Evolutionary conservation across 2,113 vertebrate species (phyloP).

Genomic region (Diadophis punctatus): DNA sequence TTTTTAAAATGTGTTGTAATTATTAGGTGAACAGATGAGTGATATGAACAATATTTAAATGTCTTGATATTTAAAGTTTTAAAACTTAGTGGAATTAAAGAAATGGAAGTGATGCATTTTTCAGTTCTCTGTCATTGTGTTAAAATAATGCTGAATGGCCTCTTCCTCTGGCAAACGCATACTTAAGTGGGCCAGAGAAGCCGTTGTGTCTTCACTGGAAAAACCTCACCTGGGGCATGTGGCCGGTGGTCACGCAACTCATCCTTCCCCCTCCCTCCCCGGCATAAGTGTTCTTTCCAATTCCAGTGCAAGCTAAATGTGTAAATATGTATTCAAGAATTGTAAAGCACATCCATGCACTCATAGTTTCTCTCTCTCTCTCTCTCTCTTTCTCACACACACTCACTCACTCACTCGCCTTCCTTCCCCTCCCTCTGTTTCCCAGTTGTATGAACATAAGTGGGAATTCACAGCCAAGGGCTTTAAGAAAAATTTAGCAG

Average conservation of each 20-base stretch:
- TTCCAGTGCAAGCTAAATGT: conserved; percentile 57
- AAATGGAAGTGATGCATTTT: conserved; percentile 55
- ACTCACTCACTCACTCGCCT: conserved; percentile 30
- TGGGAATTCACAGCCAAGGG: conserved; percentile 68
- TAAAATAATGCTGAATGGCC: conserved; percentile 56
- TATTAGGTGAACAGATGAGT: conserved; percentile 69
- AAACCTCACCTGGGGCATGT: conserved; percentile 44
- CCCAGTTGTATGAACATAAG: conserved; percentile 50
- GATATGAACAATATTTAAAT: conserved; percentile 71
- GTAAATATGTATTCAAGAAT: conserved; percentile 64
- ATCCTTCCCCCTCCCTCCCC: conserved; percentile 32
- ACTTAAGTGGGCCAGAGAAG: conserved; percentile 52
- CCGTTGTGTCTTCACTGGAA: conserved; percentile 55
- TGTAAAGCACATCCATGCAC: conserved; percentile 58
- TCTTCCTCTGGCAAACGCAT: conserved; percentile 56
- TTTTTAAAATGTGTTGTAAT: conserved; percentile 66
- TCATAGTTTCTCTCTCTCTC: background rate
- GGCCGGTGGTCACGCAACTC: conserved; percentile 50
- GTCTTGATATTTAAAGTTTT: conserved; percentile 70
- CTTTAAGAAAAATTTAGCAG: conserved; percentile 54
- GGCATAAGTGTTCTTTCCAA: conserved; percentile 56
- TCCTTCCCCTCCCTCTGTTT: conserved; percentile 39
- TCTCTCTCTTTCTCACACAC: background rate
- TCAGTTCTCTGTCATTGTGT: conserved; percentile 42
- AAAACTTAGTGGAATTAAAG: conserved; percentile 57